phyloP scores from a whole-genome alignment of 2,888 invertebrate genomes.

The Seira sanloemensis region DNA sequence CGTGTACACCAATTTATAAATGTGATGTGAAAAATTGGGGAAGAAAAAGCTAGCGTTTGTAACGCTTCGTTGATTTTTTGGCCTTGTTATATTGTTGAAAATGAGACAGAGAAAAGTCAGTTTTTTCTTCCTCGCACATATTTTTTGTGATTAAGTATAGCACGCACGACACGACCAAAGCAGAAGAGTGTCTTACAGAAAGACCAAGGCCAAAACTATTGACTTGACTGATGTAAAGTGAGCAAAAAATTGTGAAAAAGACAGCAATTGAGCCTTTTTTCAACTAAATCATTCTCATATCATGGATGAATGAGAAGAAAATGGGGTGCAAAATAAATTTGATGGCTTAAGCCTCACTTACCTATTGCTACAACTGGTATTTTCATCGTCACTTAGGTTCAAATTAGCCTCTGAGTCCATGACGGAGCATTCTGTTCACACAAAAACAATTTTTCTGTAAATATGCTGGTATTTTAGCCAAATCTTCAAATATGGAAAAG shows the following conservation, averaged over 20 bases:
- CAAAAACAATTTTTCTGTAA: conserved; percentile 17
- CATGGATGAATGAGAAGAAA: neutral
- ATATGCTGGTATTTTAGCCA: neutral
- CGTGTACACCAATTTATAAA: neutral
- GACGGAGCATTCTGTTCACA: conserved; percentile 71
- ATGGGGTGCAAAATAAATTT: neutral
- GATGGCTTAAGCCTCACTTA: too few species aligned
- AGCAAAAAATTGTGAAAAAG: neutral
- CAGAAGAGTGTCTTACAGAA: too few species aligned
- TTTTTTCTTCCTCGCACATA: too few species aligned
- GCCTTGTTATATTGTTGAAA: conserved; percentile 41
- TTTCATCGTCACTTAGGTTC: conserved; percentile 73
- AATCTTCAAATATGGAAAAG: too few species aligned
- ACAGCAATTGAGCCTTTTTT: conserved; percentile 30
- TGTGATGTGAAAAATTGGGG: neutral
- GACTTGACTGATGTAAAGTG: conserved; percentile 30
- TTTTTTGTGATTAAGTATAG: too few species aligned
- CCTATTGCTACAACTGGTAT: conserved; percentile 73
- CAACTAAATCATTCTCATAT: conserved; percentile 15
- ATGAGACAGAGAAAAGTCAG: neutral
- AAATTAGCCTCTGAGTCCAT: conserved; percentile 71
- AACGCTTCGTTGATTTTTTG: conserved; percentile 26
- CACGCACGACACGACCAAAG: too few species aligned
- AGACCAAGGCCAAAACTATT: conserved; percentile 37
- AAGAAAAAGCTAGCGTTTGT: neutral